A percentile compares a stretch with the other conserved stretches of the same genome.
Evolutionary conservation across 2,888 invertebrate genomes (phyloP).

Genomic region (Drosophila helvetica): DNA sequence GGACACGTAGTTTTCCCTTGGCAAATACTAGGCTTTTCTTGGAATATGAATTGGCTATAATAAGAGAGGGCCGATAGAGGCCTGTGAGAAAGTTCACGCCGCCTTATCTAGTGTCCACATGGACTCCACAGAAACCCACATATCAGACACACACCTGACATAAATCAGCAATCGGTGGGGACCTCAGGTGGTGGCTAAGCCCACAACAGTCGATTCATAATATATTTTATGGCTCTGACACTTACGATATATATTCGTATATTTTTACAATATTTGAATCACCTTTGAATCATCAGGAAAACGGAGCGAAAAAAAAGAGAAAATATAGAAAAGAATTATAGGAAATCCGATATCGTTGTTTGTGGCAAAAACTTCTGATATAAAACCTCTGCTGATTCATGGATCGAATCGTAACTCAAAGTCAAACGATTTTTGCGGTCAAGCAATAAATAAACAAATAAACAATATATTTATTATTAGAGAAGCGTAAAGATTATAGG

Average conservation of each 20-base stretch:
- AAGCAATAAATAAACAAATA: not conserved
- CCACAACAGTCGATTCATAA: slow-evolving; percentile 11
- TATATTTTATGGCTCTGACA: not conserved
- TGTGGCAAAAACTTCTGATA: not conserved
- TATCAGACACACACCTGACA: slow-evolving; percentile 31
- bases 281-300: not conserved
- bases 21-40: not conserved
- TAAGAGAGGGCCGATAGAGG: not conserved
- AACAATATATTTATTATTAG: no score
- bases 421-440: not conserved
- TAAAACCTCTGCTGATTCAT: not conserved
- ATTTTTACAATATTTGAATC: not conserved
- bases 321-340: not conserved
- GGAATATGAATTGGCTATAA: not conserved
- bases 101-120: not conserved
- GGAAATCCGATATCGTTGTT: not conserved
- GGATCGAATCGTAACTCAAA: not conserved
- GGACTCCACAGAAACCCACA: not conserved
- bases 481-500: no score
- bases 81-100: no score
- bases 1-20: not conserved
- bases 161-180: slow-evolving; percentile 31
- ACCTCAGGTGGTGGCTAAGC: slow-evolving; percentile 32
- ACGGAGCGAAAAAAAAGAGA: not conserved
- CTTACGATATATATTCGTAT: not conserved